These are phyloP conservation scores for Calidris pygmaea DNA, from an alignment of 2,113 vertebrate species.

Conservation along the genomic window DNA sequence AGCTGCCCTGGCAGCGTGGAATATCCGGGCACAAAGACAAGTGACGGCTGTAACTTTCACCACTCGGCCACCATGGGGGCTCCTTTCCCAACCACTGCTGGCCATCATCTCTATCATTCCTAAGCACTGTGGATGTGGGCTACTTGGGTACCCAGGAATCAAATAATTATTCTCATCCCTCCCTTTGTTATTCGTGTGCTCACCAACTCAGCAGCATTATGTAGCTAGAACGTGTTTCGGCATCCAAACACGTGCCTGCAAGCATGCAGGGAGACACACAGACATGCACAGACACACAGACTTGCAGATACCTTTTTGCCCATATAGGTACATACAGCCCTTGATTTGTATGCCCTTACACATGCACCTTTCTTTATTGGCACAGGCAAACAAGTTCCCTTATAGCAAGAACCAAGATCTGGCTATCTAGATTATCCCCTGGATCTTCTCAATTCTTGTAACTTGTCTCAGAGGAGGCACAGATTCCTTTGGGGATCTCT, in stretches of 20 bases:
- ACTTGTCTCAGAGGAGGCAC: neutral
- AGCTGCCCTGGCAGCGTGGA: conserved; percentile 39
- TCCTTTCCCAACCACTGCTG: neutral
- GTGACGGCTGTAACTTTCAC: conserved; percentile 34
- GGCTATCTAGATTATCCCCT: neutral
- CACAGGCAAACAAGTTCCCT: neutral
- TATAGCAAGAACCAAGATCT: neutral
- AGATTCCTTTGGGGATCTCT: neutral
- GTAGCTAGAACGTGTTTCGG: neutral
- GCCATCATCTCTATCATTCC: conserved; percentile 50
- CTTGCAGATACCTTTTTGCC: accelerated
- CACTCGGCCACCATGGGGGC: neutral
- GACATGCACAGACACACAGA: neutral
- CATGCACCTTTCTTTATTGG: neutral
- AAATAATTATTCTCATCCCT: neutral
- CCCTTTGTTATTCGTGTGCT: neutral
- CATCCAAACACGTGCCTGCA: neutral
- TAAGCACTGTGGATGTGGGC: neutral
- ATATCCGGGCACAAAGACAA: conserved; percentile 19
- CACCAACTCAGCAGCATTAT: neutral
- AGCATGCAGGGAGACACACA: neutral
- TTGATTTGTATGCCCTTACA: neutral
- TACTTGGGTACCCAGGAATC: neutral
- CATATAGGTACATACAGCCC: neutral
- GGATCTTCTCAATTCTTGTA: neutral